Evolutionary conservation across 2,888 invertebrate species (phyloP).

Genomic region (Pimpla rufipes): DNA sequence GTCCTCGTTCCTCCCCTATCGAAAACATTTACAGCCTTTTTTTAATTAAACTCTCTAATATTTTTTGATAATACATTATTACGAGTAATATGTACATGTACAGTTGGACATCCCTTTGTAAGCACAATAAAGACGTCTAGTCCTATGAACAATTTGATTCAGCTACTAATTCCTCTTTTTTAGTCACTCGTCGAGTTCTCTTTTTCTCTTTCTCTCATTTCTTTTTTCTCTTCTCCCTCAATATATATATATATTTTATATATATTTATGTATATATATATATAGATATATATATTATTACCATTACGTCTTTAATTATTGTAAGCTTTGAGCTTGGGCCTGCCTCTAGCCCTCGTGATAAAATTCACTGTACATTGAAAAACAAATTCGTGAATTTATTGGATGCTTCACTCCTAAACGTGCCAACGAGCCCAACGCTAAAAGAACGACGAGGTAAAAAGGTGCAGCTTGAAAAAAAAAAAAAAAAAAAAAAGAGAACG

Average conservation of each 20-base stretch:
- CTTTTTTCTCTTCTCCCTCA: conserved; percentile 56
- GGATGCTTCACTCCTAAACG: conserved; percentile 42
- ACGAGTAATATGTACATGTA: conserved; percentile 77
- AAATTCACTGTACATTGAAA: conserved; percentile 57
- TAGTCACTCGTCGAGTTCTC: conserved; percentile 41
- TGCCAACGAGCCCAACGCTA: conserved; percentile 28
- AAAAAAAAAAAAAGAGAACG: neutral
- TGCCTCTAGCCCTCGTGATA: conserved; percentile 68
- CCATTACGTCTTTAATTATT: conserved; percentile 77
- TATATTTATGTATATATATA: conserved; percentile 41
- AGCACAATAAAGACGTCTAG: conserved; percentile 79
- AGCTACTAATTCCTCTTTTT: conserved; percentile 71
- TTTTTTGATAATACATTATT: conserved; percentile 74
- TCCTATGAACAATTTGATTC: conserved; percentile 74
- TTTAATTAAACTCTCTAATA: conserved; percentile 79
- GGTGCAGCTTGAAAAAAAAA: neutral
- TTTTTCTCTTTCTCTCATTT: conserved; percentile 35
- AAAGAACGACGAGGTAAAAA: neutral
- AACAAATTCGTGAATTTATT: conserved; percentile 28
- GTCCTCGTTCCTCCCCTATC: conserved; percentile 20
- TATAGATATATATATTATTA: conserved; percentile 62
- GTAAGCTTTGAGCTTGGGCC: conserved; percentile 82
- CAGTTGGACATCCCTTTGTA: conserved; percentile 75
- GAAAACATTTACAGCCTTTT: conserved; percentile 73
- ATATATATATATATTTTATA: conserved; percentile 50